A percentile compares a stretch with the other conserved stretches of the same genome.
phyloP scores from a whole-genome alignment of 2,888 invertebrate species.

The Cataglyphis altisquamis region DNA sequence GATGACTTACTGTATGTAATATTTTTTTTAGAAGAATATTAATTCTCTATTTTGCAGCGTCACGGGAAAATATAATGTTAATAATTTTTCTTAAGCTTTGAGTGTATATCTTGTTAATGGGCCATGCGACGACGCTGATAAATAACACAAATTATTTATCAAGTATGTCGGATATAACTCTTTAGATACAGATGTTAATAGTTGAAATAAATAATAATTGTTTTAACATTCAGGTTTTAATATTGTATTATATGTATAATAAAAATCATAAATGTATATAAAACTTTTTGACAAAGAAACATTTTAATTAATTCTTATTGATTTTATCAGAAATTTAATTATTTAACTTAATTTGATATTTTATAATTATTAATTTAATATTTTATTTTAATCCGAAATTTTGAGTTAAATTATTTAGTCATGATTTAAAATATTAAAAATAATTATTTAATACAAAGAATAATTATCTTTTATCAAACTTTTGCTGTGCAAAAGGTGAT shows the following conservation, averaged over 20 bases:
- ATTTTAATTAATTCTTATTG: not conserved
- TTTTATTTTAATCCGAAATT: not conserved
- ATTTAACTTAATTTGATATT: not conserved
- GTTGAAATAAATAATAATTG: not conserved
- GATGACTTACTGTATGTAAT: not conserved
- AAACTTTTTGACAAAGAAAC: not conserved
- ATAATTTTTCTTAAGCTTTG: not conserved
- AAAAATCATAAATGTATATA: not conserved
- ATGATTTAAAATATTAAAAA: not conserved
- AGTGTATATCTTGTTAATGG: not conserved
- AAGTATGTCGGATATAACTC: not conserved
- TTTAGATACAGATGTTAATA: not conserved
- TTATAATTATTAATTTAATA: not conserved
- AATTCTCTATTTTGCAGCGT: not conserved
- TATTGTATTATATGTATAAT: not conserved
- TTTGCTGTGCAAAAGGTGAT: not conserved
- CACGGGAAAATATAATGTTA: slow-evolving; percentile 10
- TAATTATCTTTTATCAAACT: not conserved
- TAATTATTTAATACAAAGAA: not conserved
- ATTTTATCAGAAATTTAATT: not conserved
- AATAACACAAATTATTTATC: not conserved
- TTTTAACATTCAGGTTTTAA: slow-evolving; percentile 13
- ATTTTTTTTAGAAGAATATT: not conserved
- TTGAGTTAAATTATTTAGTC: not conserved
- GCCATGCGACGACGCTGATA: not conserved